Evolutionary conservation across 92 coral and sea anemone species (phyloP), one percentile per base, ranked within the genome.

Genomic region (Paragorgia papillata): DNA sequence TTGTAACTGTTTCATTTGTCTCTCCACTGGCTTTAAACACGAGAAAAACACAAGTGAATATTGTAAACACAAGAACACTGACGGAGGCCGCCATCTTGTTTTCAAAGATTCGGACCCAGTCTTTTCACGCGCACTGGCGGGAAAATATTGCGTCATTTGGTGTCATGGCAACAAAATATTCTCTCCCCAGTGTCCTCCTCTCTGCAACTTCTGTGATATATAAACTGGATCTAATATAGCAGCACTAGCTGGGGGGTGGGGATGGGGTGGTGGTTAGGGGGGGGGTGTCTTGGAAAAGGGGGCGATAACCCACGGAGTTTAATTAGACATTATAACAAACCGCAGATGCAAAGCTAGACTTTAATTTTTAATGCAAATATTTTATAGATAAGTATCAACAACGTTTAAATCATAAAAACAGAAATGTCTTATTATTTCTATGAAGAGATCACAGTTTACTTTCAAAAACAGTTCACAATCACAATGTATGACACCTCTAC

Each of bases 91-190:
- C 54, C 29, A 44, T 68, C 34, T 68, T 68, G 32, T n/a, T n/a
- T n/a, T 66, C 27, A 46, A 46, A 0, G 14, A 13, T 31, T 48
- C 32, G 34, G 73, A 48, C 24, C 75, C 75, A 68, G 75, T 68
- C 74, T 67, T 20, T 67, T 8, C n/a, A 5, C 5, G 62, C 28
- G 24, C 27, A 25, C n/a, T n/a, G n/a, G 62, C 62, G 28, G 62
- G 43, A 37, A 37, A 37, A 37, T 4, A 4, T 37, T 37, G 12
- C 43, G 5, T 37, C n/a, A n/a, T n/a, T n/a, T n/a, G n/a, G n/a
- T n/a, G n/a, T n/a, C n/a, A n/a, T n/a, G n/a, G n/a, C n/a, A n/a
- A n/a, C n/a, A n/a, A n/a, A n/a, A n/a, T n/a, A n/a, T n/a, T n/a
- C n/a, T n/a, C n/a, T n/a, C n/a, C n/a, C n/a, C n/a, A n/a, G n/a